Percentiles rank a stretch among this genome's conserved stretches.
Conservation (phyloP, 2,113 vertebrate species). For the Brienomyrus brachyistius region DNA sequence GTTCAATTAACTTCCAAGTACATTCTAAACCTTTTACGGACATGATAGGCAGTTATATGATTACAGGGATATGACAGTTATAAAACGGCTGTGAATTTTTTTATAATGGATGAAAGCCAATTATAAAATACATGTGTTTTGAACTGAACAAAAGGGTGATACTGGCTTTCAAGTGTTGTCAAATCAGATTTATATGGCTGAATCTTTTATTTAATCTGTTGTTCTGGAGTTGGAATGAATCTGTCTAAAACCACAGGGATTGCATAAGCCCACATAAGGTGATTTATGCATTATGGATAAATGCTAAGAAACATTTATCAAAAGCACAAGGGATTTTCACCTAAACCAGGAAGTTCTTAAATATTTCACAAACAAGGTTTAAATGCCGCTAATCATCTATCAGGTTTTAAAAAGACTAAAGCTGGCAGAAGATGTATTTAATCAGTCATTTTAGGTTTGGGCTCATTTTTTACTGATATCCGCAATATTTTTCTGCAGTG, state of each 20-base stretch:
- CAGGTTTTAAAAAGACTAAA: background rate
- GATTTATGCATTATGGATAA: background rate
- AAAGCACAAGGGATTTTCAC: background rate
- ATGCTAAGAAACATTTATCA: background rate
- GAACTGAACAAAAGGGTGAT: background rate
- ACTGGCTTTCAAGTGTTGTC: slow-evolving; percentile 12
- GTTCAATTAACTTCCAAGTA: slow-evolving; percentile 4
- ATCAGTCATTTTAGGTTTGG: background rate
- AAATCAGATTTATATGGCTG: background rate
- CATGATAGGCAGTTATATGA: background rate
- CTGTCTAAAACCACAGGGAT: background rate
- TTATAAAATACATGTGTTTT: slow-evolving; percentile 14
- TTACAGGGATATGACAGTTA: slow-evolving; percentile 6
- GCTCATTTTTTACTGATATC: background rate
- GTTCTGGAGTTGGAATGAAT: slow-evolving; percentile 8
- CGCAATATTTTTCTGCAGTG: background rate
- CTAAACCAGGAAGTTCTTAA: background rate
- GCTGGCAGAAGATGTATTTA: background rate
- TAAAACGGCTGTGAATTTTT: background rate
- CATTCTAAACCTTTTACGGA: background rate
- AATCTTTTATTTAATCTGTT: slow-evolving; percentile 9
- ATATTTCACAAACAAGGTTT: background rate
- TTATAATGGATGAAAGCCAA: background rate
- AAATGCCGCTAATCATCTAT: background rate
- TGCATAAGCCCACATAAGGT: background rate